Evolutionary conservation across 1,140 invertebrate species (phyloP).

Genomic region (Mactra quadrangularis): DNA sequence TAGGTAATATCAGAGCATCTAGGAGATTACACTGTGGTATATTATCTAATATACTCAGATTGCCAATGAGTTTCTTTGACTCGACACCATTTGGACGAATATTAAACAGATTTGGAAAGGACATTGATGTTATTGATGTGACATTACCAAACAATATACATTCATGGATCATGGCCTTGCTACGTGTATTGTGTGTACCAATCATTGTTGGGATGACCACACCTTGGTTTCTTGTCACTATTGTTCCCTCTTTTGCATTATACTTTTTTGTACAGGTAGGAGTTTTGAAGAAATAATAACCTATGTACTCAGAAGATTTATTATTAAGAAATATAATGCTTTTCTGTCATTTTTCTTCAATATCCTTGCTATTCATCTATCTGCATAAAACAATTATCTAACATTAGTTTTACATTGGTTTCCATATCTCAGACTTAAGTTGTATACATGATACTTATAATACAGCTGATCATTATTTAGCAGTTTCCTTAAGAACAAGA

Average conservation of each 20-base stretch:
- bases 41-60: slow-evolving; percentile 85
- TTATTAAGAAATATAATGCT: no score
- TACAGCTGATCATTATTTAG: no score
- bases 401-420: no score
- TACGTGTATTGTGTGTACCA: slow-evolving; percentile 65
- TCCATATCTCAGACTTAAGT: no score
- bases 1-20: slow-evolving; percentile 87
- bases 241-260: slow-evolving; percentile 92
- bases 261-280: slow-evolving; percentile 93
- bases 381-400: no score
- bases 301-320: no score
- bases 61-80: slow-evolving; percentile 80
- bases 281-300: no score
- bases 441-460: no score
- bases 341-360: no score
- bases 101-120: slow-evolving; percentile 82
- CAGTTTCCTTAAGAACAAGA: no score
- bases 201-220: slow-evolving; percentile 71
- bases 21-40: slow-evolving; percentile 90
- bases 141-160: slow-evolving; percentile 70
- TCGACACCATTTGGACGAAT: slow-evolving; percentile 76
- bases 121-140: slow-evolving; percentile 80
- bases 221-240: slow-evolving; percentile 92
- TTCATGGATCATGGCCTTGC: slow-evolving; percentile 68
- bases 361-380: no score